phyloP scores from a whole-genome alignment of 2,888 invertebrate species.

The Sphaerophoria rueppellii region DNA sequence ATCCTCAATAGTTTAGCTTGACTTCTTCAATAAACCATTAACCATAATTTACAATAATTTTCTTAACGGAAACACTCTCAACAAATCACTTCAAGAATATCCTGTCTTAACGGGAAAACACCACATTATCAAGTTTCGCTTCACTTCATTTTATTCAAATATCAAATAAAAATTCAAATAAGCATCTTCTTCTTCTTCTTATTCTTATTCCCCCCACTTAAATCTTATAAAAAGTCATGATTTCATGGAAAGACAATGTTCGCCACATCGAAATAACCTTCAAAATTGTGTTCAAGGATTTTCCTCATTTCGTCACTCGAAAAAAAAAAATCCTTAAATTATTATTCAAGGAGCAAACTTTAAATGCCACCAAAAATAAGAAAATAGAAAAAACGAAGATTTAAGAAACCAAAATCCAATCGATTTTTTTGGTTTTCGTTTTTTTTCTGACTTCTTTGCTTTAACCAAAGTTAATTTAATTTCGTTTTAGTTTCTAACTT shows the following conservation, averaged over 20 bases:
- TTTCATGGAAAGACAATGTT: neutral
- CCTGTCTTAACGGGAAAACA: neutral
- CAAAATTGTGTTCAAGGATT: conserved; percentile 1
- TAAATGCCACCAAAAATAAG: too few relatives aligned
- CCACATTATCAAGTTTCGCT: neutral
- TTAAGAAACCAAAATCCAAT: conserved; percentile 31
- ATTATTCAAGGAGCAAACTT: neutral
- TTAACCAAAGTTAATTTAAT: conserved; percentile 45
- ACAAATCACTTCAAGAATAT: neutral
- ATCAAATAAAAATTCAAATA: conserved; percentile 10
- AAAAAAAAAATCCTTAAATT: conserved; percentile 5
- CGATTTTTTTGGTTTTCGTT: conserved; percentile 32
- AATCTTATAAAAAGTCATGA: neutral
- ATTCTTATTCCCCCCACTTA: neutral
- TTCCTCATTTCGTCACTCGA: neutral
- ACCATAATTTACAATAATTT: neutral
- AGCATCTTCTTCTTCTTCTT: neutral
- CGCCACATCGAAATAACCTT: conserved; percentile 2
- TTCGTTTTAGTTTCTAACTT: conserved; percentile 59
- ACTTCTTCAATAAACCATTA: neutral
- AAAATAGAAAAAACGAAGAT: conserved; percentile 2
- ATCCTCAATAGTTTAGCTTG: too few relatives aligned
- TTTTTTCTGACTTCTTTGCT: neutral
- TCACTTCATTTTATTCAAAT: conserved; percentile 6
- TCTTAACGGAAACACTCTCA: neutral